phyloP scores from a whole-genome alignment of 2,797 vertebrate genomes.

The Darevskia nairensis region DNA sequence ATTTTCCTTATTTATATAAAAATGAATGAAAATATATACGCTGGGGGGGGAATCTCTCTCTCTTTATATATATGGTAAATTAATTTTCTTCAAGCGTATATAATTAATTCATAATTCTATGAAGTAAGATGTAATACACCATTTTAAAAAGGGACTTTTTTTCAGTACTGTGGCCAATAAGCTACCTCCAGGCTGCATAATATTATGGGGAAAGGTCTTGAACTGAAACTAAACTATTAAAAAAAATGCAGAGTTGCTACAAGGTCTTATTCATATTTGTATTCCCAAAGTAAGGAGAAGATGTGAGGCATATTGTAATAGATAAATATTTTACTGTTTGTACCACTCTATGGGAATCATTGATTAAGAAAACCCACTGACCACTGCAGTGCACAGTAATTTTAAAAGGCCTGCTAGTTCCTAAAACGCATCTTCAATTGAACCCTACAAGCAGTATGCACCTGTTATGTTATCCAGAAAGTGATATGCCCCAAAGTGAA shows the following conservation, averaged over 20 bases:
- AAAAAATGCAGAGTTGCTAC: background rate
- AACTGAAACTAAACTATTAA: background rate
- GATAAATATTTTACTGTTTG: too few species aligned
- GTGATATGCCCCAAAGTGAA: too few species aligned
- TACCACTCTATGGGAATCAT: too few species aligned
- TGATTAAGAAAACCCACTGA: too few species aligned
- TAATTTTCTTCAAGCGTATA: too few species aligned
- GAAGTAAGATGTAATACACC: constrained; percentile 6
- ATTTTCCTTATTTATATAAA: constrained; percentile 13
- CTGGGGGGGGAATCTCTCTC: constrained; percentile 28
- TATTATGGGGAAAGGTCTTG: background rate
- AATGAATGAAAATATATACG: constrained; percentile 38
- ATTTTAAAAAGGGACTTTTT: background rate
- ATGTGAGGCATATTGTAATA: background rate
- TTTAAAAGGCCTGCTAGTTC: too few species aligned
- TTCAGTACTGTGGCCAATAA: constrained; percentile 22
- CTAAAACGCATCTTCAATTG: too few species aligned
- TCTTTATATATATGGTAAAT: too few species aligned
- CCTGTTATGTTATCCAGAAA: too few species aligned
- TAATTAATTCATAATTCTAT: background rate
- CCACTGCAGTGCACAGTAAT: too few species aligned
- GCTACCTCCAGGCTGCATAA: background rate
- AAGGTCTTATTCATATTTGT: background rate
- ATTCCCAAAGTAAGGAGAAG: background rate
- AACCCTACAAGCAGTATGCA: too few species aligned